Evolutionary conservation across 2,113 vertebrate species (phyloP).

Genomic region (Acinonyx jubatus): DNA sequence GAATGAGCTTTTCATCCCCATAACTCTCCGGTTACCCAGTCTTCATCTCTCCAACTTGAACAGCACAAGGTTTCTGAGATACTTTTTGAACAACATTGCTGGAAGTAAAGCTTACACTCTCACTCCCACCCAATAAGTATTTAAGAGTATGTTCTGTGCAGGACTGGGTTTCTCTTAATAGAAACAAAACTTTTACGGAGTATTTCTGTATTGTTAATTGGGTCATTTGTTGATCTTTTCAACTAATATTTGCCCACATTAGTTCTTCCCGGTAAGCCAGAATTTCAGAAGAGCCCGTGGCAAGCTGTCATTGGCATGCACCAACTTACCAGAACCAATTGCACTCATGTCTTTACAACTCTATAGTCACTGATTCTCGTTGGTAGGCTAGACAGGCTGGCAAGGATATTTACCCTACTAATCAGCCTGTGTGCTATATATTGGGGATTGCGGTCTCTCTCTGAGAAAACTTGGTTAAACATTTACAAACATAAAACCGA

Average conservation of each 20-base stretch:
- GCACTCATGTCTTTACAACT: neutral
- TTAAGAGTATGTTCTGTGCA: neutral
- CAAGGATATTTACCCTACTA: neutral
- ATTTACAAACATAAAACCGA: neutral
- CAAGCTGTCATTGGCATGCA: neutral
- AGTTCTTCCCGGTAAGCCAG: neutral
- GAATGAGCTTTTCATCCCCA: constrained; percentile 10
- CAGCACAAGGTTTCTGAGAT: neutral
- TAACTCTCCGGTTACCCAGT: neutral
- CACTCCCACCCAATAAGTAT: neutral
- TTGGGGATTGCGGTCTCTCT: neutral
- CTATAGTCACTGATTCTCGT: neutral
- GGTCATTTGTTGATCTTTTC: neutral
- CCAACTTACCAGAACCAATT: neutral
- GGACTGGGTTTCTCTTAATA: neutral
- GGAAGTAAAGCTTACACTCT: constrained; percentile 7
- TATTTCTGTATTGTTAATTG: neutral
- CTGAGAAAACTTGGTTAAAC: neutral
- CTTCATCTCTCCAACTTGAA: neutral
- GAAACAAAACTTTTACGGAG: neutral
- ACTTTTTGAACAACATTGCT: neutral
- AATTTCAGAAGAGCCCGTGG: neutral
- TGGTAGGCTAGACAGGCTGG: neutral
- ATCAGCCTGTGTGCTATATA: neutral
- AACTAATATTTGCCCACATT: neutral